Evolutionary conservation across 2,888 invertebrate species (phyloP).

Genomic region (Eilema caniola): DNA sequence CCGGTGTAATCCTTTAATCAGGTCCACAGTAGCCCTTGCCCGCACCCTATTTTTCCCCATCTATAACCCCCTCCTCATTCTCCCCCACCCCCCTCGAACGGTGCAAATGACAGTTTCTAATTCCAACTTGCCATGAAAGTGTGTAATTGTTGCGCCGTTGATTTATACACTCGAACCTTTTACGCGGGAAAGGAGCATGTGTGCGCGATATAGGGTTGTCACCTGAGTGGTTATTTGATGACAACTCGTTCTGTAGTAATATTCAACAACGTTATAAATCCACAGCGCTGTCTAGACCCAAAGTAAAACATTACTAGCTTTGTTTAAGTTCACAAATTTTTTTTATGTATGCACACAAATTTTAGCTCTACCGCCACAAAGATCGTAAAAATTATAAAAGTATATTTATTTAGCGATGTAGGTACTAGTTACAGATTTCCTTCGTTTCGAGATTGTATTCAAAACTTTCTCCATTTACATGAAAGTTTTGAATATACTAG

Average conservation of each 20-base stretch:
- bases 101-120: constrained; percentile 88
- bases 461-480: too few relatives aligned
- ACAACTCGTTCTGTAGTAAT: constrained; percentile 6
- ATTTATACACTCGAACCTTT: constrained; percentile 84
- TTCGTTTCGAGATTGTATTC: too few relatives aligned
- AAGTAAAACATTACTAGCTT: neutral
- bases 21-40: constrained; percentile 84
- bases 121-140: constrained; percentile 88
- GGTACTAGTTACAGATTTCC: too few relatives aligned
- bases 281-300: neutral
- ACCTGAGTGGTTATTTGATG: constrained; percentile 26
- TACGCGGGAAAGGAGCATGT: constrained; percentile 73
- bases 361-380: too few relatives aligned
- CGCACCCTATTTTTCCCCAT: constrained; percentile 84
- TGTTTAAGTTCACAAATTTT: neutral
- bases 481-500: too few relatives aligned
- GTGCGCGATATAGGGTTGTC: constrained; percentile 65
- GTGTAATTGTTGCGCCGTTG: constrained; percentile 87
- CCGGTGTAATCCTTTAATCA: constrained; percentile 86
- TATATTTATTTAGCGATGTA: too few relatives aligned
- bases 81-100: constrained; percentile 75
- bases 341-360: neutral
- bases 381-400: too few relatives aligned
- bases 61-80: constrained; percentile 61
- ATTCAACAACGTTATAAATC: neutral